Conservation (phyloP, 2,113 vertebrate genomes). For the Mesitornis unicolor region DNA sequence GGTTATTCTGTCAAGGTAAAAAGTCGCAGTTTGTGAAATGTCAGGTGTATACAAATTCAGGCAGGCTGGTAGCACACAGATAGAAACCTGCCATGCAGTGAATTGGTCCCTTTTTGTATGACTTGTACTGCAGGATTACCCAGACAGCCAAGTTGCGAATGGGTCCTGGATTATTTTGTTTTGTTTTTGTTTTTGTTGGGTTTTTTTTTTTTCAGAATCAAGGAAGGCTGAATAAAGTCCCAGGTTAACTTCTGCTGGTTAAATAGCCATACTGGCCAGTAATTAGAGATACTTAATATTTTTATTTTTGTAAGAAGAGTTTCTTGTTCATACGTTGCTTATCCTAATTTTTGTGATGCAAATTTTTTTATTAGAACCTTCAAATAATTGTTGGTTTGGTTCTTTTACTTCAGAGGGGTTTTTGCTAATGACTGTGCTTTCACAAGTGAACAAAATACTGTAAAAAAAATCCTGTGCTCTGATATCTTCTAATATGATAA, state of each 20-base stretch:
- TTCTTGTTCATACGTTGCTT: background rate
- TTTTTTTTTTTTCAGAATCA: too few species aligned
- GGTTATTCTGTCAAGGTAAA: background rate
- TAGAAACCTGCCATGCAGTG: background rate
- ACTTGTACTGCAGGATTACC: background rate
- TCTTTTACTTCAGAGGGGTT: background rate
- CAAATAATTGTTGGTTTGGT: background rate
- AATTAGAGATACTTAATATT: background rate
- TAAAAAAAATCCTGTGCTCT: fast-evolving
- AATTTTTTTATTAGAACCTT: background rate
- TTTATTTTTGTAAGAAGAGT: background rate
- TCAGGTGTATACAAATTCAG: background rate
- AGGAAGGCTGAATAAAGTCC: background rate
- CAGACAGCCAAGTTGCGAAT: background rate
- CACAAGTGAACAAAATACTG: background rate
- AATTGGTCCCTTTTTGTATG: background rate
- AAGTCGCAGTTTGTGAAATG: background rate
- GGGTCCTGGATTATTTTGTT: background rate
- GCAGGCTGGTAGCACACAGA: background rate
- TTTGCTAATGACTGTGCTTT: background rate
- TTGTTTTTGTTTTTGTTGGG: background rate
- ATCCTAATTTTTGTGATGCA: background rate
- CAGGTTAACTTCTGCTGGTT: background rate
- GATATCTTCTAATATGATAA: background rate
- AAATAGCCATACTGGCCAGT: background rate